These are phyloP conservation scores for Cyrtodaria siliqua DNA, from an alignment of 2,888 invertebrate genomes.

Conservation along the genomic window DNA sequence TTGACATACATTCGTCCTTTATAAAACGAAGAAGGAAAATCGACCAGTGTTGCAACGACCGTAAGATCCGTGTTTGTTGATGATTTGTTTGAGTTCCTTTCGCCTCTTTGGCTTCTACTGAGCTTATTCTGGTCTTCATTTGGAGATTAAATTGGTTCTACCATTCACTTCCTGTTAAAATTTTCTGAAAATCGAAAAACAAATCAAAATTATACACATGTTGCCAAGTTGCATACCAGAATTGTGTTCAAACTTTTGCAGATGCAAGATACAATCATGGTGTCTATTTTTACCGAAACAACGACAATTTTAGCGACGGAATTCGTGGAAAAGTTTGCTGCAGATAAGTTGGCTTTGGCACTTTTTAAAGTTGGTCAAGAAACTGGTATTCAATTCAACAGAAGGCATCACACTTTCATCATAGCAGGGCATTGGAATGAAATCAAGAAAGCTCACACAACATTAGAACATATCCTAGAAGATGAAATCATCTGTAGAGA, in stretches of 20 bases:
- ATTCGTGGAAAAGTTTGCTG: constrained; percentile 34
- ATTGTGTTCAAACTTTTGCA: neutral
- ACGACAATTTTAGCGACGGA: constrained; percentile 28
- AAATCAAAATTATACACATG: no score
- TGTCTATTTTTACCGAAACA: constrained; percentile 42
- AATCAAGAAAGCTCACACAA: constrained; percentile 28
- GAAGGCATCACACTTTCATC: constrained; percentile 18
- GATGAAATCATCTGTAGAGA: constrained; percentile 1
- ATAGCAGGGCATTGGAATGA: constrained; percentile 42
- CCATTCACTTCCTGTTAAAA: neutral
- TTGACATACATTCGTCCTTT: no score
- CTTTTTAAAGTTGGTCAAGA: constrained; percentile 31
- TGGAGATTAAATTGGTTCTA: no score
- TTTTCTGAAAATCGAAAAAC: neutral
- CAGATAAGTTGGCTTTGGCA: constrained; percentile 27
- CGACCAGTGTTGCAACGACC: no score
- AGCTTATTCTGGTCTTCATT: no score
- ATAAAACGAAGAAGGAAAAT: no score
- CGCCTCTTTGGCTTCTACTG: no score
- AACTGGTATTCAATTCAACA: constrained; percentile 29
- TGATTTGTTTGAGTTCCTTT: no score
- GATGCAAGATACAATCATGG: constrained; percentile 6
- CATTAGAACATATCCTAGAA: constrained; percentile 20
- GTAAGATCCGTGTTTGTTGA: no score
- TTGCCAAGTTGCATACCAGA: no score